Conservation (phyloP, 2,113 vertebrate species). For the Antigone vipio region DNA sequence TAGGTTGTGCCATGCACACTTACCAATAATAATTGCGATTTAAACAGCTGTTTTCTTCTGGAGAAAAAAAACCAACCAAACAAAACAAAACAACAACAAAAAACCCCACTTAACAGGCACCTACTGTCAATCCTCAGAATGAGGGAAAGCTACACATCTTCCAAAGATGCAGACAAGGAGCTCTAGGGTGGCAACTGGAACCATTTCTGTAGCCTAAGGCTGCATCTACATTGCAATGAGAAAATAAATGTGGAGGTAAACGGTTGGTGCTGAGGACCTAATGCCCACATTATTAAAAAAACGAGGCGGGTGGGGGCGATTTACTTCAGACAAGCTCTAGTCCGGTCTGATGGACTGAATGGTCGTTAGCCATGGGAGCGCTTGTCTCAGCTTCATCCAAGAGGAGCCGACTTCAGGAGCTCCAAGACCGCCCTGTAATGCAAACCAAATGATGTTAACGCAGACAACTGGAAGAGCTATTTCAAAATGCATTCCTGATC, state of each 20-base stretch:
- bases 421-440: neutral
- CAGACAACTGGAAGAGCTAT: neutral
- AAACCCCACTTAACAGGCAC: neutral
- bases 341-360: neutral
- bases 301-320: neutral
- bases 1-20: neutral
- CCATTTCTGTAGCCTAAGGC: neutral
- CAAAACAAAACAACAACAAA: too few relatives aligned
- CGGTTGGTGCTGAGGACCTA: neutral
- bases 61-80: neutral
- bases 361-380: fast-evolving
- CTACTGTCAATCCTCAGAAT: neutral
- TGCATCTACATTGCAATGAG: neutral
- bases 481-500: neutral
- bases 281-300: neutral
- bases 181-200: neutral
- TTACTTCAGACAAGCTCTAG: neutral
- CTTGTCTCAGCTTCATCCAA: neutral
- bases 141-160: neutral
- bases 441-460: neutral
- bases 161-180: neutral
- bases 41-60: neutral
- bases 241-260: neutral
- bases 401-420: neutral
- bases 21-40: slow-evolving; percentile 3